phyloP scores from a whole-genome alignment of 2,888 invertebrate species.

The Troilus luridus region DNA sequence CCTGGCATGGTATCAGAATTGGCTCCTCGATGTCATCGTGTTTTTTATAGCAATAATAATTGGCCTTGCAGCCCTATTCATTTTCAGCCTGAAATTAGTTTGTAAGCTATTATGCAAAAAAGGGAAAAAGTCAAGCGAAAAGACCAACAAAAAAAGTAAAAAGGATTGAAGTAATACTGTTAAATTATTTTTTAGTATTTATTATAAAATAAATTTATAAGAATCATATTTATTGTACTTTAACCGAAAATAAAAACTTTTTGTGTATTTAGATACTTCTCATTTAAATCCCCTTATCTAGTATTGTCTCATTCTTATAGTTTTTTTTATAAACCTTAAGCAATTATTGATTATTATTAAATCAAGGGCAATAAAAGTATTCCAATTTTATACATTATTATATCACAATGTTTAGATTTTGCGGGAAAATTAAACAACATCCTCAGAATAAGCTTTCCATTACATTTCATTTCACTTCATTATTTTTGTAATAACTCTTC shows the following conservation, averaged over 20 bases:
- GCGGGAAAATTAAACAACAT: too few relatives aligned
- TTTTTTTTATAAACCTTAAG: too few relatives aligned
- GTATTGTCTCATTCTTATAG: too few relatives aligned
- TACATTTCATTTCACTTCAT: too few relatives aligned
- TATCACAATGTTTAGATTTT: too few relatives aligned
- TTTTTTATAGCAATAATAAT: neutral
- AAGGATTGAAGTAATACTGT: neutral
- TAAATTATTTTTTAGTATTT: neutral
- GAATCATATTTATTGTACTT: neutral
- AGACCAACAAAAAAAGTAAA: neutral
- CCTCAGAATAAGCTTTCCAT: too few relatives aligned
- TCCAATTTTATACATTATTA: too few relatives aligned
- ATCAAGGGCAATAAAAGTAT: too few relatives aligned
- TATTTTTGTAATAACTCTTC: too few relatives aligned
- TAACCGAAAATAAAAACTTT: neutral
- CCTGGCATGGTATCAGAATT: conserved; percentile 17
- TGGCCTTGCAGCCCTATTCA: neutral
- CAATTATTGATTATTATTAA: too few relatives aligned
- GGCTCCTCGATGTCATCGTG: conserved; percentile 9
- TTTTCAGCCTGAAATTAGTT: neutral
- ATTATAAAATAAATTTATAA: neutral
- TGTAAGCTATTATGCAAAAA: neutral
- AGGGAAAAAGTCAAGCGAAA: neutral
- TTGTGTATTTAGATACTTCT: neutral
- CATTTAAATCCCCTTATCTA: too few relatives aligned